Evolutionary conservation across 37 sponge, comb jelly and placozoan genomes (phyloP).

Genomic region (Corticium candelabrum): DNA sequence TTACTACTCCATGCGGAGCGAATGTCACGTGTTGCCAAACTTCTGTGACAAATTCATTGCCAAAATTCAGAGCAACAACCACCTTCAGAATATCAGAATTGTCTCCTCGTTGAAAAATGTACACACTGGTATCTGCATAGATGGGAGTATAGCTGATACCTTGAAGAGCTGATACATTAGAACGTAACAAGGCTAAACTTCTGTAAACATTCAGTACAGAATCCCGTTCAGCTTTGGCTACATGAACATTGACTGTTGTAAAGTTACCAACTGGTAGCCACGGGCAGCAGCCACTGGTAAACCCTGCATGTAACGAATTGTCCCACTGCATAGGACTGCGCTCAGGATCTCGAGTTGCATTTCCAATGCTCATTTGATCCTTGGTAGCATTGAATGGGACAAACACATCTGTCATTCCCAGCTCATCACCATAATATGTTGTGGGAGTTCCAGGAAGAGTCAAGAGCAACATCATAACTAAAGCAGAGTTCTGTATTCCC

Average conservation of each 20-base stretch:
- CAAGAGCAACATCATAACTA: conserved; percentile 59
- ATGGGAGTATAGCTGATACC: conserved; percentile 13
- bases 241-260: conserved; percentile 38
- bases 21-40: no score
- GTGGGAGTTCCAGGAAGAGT: conserved; percentile 82
- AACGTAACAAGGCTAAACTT: conserved; percentile 28
- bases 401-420: conserved; percentile 57
- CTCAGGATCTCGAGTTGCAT: conserved; percentile 48
- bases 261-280: conserved; percentile 78
- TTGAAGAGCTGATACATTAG: conserved; percentile 13
- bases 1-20: no score
- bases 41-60: no score
- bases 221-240: conserved; percentile 13
- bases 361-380: conserved; percentile 20
- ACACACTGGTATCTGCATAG: conserved; percentile 18
- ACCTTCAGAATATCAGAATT: no score
- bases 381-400: conserved; percentile 30
- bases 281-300: conserved; percentile 29
- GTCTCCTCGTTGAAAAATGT: conserved; percentile 33
- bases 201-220: conserved; percentile 50
- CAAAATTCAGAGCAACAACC: no score
- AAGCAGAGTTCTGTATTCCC: conserved; percentile 43
- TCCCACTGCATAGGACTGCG: conserved; percentile 91
- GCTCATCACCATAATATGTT: conserved; percentile 86
- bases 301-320: conserved; percentile 51